phyloP scores from a whole-genome alignment of 2,888 invertebrate genomes.

The Caenorhabditis doughertyi region DNA sequence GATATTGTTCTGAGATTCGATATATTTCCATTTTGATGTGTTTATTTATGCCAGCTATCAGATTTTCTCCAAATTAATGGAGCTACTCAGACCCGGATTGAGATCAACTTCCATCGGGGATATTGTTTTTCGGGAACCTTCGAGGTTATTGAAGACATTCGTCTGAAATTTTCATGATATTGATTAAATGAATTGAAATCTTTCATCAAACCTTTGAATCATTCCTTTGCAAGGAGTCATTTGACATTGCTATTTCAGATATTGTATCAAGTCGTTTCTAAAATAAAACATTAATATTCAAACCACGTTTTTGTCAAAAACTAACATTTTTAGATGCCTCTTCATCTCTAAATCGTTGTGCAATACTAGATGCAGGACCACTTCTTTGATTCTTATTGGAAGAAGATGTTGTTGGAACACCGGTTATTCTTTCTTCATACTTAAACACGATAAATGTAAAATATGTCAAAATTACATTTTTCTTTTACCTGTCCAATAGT shows the following conservation, averaged over 20 bases:
- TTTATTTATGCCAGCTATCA: slow-evolving; percentile 31
- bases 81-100: slow-evolving; percentile 70
- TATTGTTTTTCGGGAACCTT: slow-evolving; percentile 9
- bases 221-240: slow-evolving; percentile 66
- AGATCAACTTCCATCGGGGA: slow-evolving; percentile 64
- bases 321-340: slow-evolving; percentile 43
- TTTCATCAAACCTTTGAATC: slow-evolving; percentile 67
- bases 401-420: background rate
- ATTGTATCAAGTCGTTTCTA: slow-evolving; percentile 70
- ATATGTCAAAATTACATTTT: too few species aligned
- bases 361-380: slow-evolving; percentile 16
- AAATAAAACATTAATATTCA: slow-evolving; percentile 7
- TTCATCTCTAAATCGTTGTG: slow-evolving; percentile 46
- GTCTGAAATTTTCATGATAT: slow-evolving; percentile 64
- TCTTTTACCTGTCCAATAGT: slow-evolving; percentile 40
- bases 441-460: too few species aligned
- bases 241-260: slow-evolving; percentile 66
- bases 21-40: slow-evolving; percentile 1
- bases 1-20: background rate
- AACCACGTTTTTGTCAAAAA: background rate
- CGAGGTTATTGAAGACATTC: slow-evolving; percentile 55
- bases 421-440: slow-evolving; percentile 46
- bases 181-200: background rate
- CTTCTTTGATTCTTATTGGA: background rate
- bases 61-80: slow-evolving; percentile 70